Base-by-base conservation (phyloP, 2,113 vertebrate genomes). In the Pelmatolapia mariae region DNA sequence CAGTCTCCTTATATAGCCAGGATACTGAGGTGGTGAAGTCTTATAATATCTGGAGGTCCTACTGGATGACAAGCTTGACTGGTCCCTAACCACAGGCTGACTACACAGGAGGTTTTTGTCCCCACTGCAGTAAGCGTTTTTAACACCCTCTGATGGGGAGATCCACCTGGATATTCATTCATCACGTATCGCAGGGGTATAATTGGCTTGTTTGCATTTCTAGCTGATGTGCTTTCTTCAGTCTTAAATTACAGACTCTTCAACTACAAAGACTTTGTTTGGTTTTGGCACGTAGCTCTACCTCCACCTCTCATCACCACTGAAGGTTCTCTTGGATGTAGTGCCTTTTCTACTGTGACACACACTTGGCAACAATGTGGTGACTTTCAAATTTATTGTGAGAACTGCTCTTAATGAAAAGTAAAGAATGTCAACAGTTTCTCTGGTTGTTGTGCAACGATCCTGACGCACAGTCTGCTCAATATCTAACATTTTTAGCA, bases 341-440 rank as follows among this genome's bases (percentile, higher is more conserved):
- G 53, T 56, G 11, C 54, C 54, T 56, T 8, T 26, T 15, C 26
- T 18, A 16, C 15, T 59, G 56, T 33, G 15, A 61, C 15, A 31
- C 8, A 33, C 7, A 61, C 29, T 4, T 19, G 59, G 59, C 59
- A 61, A 31, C 29, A 6, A 61, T 61, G 29, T 19, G 29, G 29
- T 61, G 13, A 15, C 31, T 61, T 43, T 73, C 38, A 73, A 26
- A 73, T 73, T 24, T 71, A 40, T 43, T 40, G 66, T 71, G 36
- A 43, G 36, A 45, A 73, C 38, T 73, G 68, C 36, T 10, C 5
- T 10, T 24, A 38, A 24, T 73, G 38, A 73, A 24, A 73, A 73
- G 68, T 73, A 26, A 45, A 73, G 40, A 18, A 73, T 29, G 68
- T 45, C 40, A 45, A 5, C 40, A 73, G 40, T 7, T 26, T 73